Percentiles rank a stretch among this genome's conserved stretches.
These are phyloP conservation scores for Campylomormyrus tamandua DNA, from an alignment of 2,113 vertebrate species.

Conservation along the genomic window DNA sequence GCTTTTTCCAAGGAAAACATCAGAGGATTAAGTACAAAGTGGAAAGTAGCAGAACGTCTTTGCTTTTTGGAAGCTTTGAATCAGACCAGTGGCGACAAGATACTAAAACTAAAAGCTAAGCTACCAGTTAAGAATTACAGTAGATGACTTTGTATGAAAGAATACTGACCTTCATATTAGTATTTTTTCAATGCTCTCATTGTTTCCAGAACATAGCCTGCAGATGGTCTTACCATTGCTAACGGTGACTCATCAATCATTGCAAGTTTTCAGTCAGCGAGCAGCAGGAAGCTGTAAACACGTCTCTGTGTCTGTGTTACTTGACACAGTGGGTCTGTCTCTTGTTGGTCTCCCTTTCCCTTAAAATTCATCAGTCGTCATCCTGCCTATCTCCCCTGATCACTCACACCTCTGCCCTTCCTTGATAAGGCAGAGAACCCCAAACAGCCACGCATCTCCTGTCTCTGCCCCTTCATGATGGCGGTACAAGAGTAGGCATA, in stretches of 20 bases:
- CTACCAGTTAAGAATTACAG: neutral
- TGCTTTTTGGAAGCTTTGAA: neutral
- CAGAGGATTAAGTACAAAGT: neutral
- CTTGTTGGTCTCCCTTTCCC: conserved; percentile 20
- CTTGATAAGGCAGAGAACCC: conserved; percentile 48
- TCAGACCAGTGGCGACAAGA: neutral
- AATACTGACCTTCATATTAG: neutral
- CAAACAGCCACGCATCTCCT: conserved; percentile 21
- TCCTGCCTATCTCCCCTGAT: conserved; percentile 51
- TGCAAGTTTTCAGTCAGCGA: conserved; percentile 29
- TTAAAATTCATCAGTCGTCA: conserved; percentile 42
- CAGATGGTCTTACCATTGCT: conserved; percentile 49
- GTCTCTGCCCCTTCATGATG: conserved; percentile 1
- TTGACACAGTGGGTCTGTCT: conserved; percentile 11
- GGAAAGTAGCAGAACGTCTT: neutral
- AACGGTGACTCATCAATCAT: conserved; percentile 45
- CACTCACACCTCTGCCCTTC: conserved; percentile 49
- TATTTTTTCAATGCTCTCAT: neutral
- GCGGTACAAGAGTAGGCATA: neutral
- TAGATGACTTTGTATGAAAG: neutral
- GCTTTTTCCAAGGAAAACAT: neutral
- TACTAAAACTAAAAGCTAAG: neutral
- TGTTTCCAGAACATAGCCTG: neutral
- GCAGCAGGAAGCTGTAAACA: conserved; percentile 12
- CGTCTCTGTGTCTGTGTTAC: conserved; percentile 25